These are phyloP conservation scores for Amphipyra berbera DNA, from an alignment of 2,888 invertebrate species.

Conservation along the genomic window DNA sequence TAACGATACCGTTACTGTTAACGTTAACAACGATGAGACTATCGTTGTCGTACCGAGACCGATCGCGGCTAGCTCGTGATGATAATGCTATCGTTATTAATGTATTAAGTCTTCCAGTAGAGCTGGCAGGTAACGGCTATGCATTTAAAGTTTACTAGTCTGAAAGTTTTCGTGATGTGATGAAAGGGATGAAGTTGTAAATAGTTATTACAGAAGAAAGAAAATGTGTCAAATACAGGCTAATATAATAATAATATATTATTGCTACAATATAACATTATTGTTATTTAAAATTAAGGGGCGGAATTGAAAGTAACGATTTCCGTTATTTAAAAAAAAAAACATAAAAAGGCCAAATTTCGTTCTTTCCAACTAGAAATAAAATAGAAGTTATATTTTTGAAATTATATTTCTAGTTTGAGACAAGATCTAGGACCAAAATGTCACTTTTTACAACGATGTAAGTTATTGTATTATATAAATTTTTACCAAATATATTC, in stretches of 20 bases:
- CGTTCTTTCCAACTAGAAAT: slow-evolving; percentile 29
- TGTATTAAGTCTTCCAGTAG: slow-evolving; percentile 63
- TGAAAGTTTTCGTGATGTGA: slow-evolving; percentile 48
- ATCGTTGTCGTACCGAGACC: slow-evolving; percentile 61
- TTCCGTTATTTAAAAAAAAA: slow-evolving; percentile 17
- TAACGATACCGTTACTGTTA: slow-evolving; percentile 7
- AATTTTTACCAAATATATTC: slow-evolving; percentile 61
- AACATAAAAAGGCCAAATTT: slow-evolving; percentile 4
- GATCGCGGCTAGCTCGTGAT: slow-evolving; percentile 68
- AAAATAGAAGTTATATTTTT: slow-evolving; percentile 15
- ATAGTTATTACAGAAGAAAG: slow-evolving; percentile 22
- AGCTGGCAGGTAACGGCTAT: slow-evolving; percentile 61
- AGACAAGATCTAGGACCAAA: slow-evolving; percentile 13
- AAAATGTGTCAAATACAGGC: slow-evolving; percentile 2
- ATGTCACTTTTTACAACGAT: slow-evolving; percentile 21
- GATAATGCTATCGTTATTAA: slow-evolving; percentile 36
- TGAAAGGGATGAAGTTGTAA: slow-evolving; percentile 28
- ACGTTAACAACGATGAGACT: slow-evolving; percentile 24
- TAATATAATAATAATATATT: neutral
- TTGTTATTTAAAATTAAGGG: slow-evolving; percentile 8
- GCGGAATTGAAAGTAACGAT: slow-evolving; percentile 3
- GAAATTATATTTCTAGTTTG: slow-evolving; percentile 5
- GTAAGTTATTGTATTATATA: slow-evolving; percentile 31
- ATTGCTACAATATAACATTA: slow-evolving; percentile 2
- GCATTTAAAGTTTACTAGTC: slow-evolving; percentile 67